These are phyloP conservation scores for Tenthredo livida DNA, from an alignment of 2,888 invertebrate species.

Conservation along the genomic window DNA sequence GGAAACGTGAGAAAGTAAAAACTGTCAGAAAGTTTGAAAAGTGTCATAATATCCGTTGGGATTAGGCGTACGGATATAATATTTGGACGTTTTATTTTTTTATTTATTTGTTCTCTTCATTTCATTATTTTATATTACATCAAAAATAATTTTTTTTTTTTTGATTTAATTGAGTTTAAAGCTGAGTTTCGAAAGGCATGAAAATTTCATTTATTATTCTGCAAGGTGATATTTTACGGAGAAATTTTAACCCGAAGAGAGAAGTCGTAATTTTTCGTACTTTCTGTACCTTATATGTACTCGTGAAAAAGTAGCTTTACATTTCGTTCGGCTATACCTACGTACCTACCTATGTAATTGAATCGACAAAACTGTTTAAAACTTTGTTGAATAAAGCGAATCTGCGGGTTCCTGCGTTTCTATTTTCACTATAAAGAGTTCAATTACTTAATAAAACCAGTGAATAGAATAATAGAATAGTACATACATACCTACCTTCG, in stretches of 20 bases:
- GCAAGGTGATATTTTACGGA: neutral
- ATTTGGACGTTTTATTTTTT: neutral
- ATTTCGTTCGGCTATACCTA: neutral
- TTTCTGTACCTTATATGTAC: too few relatives aligned
- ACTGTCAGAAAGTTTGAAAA: neutral
- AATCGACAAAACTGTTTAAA: conserved; percentile 33
- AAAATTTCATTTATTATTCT: conserved; percentile 8
- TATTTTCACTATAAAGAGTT: conserved; percentile 4
- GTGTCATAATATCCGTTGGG: conserved; percentile 2
- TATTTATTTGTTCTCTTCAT: neutral
- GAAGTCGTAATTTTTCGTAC: conserved; percentile 1
- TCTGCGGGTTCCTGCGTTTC: neutral
- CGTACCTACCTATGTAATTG: conserved; percentile 24
- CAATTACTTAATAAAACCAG: conserved; percentile 18
- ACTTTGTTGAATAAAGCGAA: conserved; percentile 15
- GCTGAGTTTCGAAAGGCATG: neutral
- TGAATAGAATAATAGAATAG: conserved; percentile 16
- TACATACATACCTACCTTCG: too few relatives aligned
- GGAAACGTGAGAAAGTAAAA: neutral
- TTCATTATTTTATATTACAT: neutral
- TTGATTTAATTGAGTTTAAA: neutral
- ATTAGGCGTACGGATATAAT: neutral
- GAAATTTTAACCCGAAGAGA: neutral
- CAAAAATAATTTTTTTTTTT: neutral
- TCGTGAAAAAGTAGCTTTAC: conserved; percentile 7